Evolutionary conservation across 2,888 invertebrate genomes (phyloP).

Genomic region (Ophion ventricosus): DNA sequence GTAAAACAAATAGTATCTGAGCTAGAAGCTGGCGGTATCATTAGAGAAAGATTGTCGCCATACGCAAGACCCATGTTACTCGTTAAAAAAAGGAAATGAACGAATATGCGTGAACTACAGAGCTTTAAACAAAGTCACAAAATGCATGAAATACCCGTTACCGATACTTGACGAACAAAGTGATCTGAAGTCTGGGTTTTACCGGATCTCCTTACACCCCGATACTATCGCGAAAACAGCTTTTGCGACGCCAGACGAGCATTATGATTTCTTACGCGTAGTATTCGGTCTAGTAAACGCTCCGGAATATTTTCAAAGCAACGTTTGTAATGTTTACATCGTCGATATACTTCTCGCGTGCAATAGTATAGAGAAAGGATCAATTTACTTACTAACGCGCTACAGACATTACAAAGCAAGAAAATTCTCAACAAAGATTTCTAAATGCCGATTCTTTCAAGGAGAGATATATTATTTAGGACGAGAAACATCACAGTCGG

Average conservation of each 20-base stretch:
- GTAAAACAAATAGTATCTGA: constrained; percentile 45
- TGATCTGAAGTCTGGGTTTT: constrained; percentile 75
- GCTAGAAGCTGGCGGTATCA: constrained; percentile 37
- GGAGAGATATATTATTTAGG: constrained; percentile 57
- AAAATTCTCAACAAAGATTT: constrained; percentile 71
- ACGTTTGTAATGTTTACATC: constrained; percentile 67
- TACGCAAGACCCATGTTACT: constrained; percentile 65
- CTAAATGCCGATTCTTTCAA: constrained; percentile 68
- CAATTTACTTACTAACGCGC: constrained; percentile 65
- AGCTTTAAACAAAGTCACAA: constrained; percentile 72
- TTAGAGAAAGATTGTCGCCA: constrained; percentile 55
- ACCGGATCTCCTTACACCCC: constrained; percentile 77
- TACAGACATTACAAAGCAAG: constrained; percentile 56
- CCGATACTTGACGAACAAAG: constrained; percentile 78
- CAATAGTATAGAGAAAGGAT: constrained; percentile 62
- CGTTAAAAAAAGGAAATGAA: constrained; percentile 68
- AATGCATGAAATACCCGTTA: constrained; percentile 75
- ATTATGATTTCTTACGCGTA: constrained; percentile 79
- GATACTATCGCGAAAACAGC: constrained; percentile 76
- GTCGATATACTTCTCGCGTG: constrained; percentile 71
- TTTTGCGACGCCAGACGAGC: constrained; percentile 79
- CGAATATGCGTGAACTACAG: constrained; percentile 72
- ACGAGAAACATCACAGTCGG: constrained; percentile 36
- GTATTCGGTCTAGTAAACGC: constrained; percentile 80
- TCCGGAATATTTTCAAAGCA: constrained; percentile 77